phyloP scores from a whole-genome alignment of 2,113 vertebrate species.

The Notarius quadriscutis region DNA sequence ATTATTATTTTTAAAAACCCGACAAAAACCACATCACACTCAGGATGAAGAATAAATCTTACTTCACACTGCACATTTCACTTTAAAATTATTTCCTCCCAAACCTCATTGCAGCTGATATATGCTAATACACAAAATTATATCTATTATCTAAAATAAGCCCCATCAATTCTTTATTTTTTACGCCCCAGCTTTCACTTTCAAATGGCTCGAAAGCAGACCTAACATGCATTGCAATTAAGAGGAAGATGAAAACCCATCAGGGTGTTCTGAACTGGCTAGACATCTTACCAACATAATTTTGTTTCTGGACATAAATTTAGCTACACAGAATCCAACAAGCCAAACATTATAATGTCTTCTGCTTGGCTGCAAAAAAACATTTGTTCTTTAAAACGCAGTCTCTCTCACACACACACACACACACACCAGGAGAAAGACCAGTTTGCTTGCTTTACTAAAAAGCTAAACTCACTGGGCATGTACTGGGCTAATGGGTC shows the following conservation, averaged over 20 bases:
- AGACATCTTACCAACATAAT: not conserved
- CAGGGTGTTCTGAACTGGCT: not conserved
- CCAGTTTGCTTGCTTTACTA: constrained; percentile 88
- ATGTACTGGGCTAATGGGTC: constrained; percentile 91
- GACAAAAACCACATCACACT: not conserved
- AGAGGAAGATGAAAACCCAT: not conserved
- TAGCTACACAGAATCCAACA: not conserved
- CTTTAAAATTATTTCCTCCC: not conserved
- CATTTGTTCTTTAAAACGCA: constrained; percentile 5
- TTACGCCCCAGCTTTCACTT: not conserved
- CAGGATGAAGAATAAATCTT: not conserved
- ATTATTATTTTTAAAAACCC: too few species aligned
- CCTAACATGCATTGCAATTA: not conserved
- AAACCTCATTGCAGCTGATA: not conserved
- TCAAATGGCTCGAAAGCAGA: not conserved
- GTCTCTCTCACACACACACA: too few species aligned
- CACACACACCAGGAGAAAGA: constrained; percentile 69
- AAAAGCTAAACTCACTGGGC: constrained; percentile 89
- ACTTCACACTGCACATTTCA: not conserved
- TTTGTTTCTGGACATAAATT: not conserved
- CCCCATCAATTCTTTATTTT: not conserved
- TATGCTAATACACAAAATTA: not conserved
- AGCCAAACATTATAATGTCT: not conserved
- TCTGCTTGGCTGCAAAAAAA: not conserved
- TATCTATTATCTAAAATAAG: not conserved